Evolutionary conservation across 2,888 invertebrate genomes (phyloP), one percentile per base, ranked within the genome.

Genomic region (Adelphocoris suturalis): DNA sequence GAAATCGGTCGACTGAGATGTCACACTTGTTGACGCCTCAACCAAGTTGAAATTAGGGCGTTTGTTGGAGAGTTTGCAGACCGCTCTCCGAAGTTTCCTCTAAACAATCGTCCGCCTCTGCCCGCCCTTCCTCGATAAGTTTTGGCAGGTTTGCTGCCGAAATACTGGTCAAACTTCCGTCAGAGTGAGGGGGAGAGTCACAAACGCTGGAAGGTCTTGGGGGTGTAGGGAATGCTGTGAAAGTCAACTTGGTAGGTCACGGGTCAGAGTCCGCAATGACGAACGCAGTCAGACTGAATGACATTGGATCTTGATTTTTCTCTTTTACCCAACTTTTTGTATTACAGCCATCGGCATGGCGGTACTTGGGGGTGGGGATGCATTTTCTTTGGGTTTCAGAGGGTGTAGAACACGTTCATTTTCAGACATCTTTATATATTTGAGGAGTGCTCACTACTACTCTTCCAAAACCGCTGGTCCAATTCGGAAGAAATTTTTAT

Each of bases 141-240:
- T 68, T 23, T 68, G 68, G 68, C 68, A 68, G 68, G 68, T 68
- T 68, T 23, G 23, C 19, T 12, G 68, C 68, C 68, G 13, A 68
- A 68, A 68, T 68, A 23, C 68, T 68, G 68, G 68, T 68, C 68
- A 68, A 68, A 68, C 68, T 68, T 68, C 68, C 68, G 68, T 23
- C 68, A 23, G 23, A 68, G 23, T 12, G n/a, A n/a, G 68, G 23
- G 68, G 11, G 68, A 68, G 23, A 68, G 68, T 14, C 14, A 68
- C 68, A 27, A 68, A 68, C 57, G 57, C n/a, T 57, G 19, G 19
- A 7, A 16, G 7, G 7, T n/a, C n/a, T 16, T 16, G n/a, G 16
- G 48, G 52, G 52, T 52, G 52, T 52, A 12, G 16, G 57, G 57
- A 57, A n/a, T n/a, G 16, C 57, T 5, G 57, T n/a, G 57, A 11